Percentiles rank a stretch among this genome's conserved stretches.
Evolutionary conservation across 2,888 invertebrate species (phyloP).

Genomic region (Folsomia manolachei): DNA sequence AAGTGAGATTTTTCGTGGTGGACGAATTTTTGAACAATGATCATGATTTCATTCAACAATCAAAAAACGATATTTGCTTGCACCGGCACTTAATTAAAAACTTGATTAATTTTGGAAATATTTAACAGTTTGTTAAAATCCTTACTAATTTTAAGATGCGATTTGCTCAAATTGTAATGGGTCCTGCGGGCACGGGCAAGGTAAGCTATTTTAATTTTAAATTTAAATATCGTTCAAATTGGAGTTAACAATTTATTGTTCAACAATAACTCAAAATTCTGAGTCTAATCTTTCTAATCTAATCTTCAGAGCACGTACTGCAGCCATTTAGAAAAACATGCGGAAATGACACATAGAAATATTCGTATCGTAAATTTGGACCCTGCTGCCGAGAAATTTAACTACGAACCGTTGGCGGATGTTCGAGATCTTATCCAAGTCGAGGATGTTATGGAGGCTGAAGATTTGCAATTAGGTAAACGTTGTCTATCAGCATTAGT

Average conservation of each 20-base stretch:
- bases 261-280: no score
- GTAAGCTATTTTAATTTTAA: constrained; percentile 58
- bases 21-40: no score
- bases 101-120: no score
- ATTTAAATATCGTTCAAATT: no score
- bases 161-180: constrained; percentile 92
- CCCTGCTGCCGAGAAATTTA: constrained; percentile 95
- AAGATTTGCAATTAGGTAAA: constrained; percentile 75
- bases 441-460: constrained; percentile 96
- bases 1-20: no score
- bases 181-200: constrained; percentile 97
- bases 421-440: constrained; percentile 86
- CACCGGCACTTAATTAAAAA: no score
- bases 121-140: no score
- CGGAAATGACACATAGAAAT: constrained; percentile 65
- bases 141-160: no score
- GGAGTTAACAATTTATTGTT: no score
- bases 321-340: constrained; percentile 80
- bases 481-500: neutral
- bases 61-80: no score
- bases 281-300: neutral
- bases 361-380: constrained; percentile 92
- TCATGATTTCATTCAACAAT: no score
- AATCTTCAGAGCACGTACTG: constrained; percentile 83
- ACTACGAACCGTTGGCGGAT: constrained; percentile 81